Evolutionary conservation across 92 coral and sea anemone species (phyloP).

Genomic region (Galaxea fascicularis): DNA sequence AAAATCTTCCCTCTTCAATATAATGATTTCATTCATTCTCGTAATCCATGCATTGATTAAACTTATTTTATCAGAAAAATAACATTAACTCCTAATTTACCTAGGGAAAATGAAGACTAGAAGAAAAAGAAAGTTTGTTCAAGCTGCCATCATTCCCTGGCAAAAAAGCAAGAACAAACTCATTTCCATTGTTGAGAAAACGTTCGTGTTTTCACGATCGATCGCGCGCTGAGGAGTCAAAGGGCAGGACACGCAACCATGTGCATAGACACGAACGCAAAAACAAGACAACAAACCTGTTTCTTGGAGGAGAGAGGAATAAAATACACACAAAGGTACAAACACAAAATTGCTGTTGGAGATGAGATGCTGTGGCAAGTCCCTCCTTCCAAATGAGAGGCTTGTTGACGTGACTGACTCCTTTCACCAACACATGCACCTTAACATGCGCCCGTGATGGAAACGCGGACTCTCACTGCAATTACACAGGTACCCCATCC

Average conservation of each 20-base stretch:
- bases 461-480: no score
- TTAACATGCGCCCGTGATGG: no score
- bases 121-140: not conserved
- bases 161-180: not conserved
- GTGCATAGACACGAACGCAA: not conserved
- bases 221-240: not conserved
- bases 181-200: not conserved
- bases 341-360: not conserved
- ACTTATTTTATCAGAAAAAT: not conserved
- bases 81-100: not conserved
- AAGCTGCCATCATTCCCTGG: not conserved
- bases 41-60: not conserved
- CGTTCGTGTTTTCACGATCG: constrained; percentile 3
- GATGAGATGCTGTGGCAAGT: not conserved
- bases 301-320: not conserved
- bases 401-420: no score
- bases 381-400: not conserved
- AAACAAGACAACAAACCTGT: not conserved
- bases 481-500: no score
- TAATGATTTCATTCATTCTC: not conserved
- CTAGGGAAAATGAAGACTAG: not conserved
- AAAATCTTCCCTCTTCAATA: not conserved
- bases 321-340: not conserved
- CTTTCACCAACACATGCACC: no score
- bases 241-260: not conserved